phyloP scores from a whole-genome alignment of 2,113 vertebrate genomes.

The Microtus richardsoni region DNA sequence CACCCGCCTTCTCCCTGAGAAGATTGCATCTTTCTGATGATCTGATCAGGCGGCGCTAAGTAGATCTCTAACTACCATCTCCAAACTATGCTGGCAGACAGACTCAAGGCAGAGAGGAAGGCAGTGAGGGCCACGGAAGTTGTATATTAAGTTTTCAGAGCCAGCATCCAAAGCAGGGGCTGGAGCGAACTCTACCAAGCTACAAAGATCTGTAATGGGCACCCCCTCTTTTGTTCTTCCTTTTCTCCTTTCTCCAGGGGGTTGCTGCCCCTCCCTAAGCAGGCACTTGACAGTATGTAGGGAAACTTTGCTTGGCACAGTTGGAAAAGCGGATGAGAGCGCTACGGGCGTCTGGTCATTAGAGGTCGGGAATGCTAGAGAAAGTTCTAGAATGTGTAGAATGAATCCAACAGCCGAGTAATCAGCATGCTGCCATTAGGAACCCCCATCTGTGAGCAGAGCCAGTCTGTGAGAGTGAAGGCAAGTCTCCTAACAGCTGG shows the following conservation, averaged over 20 bases:
- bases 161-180: slow-evolving; percentile 3
- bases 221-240: background rate
- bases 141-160: background rate
- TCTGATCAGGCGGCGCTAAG: slow-evolving; percentile 64
- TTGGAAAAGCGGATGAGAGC: background rate
- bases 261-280: background rate
- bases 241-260: background rate
- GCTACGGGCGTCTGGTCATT: background rate
- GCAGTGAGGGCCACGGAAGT: background rate
- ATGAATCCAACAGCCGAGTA: background rate
- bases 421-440: background rate
- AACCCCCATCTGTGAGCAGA: background rate
- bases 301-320: background rate
- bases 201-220: background rate
- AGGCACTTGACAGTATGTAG: background rate
- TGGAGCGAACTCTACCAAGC: background rate
- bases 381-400: background rate
- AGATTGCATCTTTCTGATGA: slow-evolving; percentile 67
- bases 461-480: background rate
- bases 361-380: background rate
- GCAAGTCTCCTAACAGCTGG: background rate
- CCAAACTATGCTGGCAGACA: slow-evolving; percentile 49
- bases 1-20: slow-evolving; percentile 50
- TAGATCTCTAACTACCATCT: slow-evolving; percentile 58
- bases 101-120: slow-evolving; percentile 82